Evolutionary conservation across 2,797 vertebrate species (phyloP), one percentile per base, ranked within the genome.

Genomic region (Hoplostethus atlanticus): DNA sequence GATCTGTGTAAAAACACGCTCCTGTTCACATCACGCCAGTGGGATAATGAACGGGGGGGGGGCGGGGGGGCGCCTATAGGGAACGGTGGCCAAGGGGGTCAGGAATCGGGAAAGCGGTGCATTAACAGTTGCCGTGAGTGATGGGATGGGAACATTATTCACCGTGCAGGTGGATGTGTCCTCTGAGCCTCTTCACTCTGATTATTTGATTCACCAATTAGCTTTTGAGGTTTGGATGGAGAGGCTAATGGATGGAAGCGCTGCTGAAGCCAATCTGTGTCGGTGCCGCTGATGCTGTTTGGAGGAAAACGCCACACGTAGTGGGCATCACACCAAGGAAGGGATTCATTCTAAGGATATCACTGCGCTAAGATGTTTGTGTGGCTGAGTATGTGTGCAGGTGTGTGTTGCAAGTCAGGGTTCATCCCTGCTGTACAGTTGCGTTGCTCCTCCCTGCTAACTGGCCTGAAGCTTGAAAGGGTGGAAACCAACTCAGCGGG

Each of bases 251-350:
- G 80, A 87, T 55, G 51, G 63, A 94, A 91, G 86, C 84, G 90
- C 88, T 92, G 92, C 92, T 94, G 93, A 95, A 95, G 88, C 94
- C 94, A 95, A 95, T 96, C 95, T 95, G 96, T 91, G 91, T 95
- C 89, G 87, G 89, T 88, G 87, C 88, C 87, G 93, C 91, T 91
- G 91, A 94, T 92, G 61, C 51, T 94, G 91, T 93, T 90, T 91
- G 85, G 87, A 92, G 91, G 93, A 91, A 87, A 93, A 92, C 92
- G 42, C 34, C 21, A 11, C 46, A 62, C 54, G 58, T 28, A 31
- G 31, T 25, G 30, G 36, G 50, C 48, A 36, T 31, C 40, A 21
- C 38, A 28, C 9, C 25, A 34, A 2, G 34, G 2, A 46, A 68
- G 31, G n/a, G 0, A 48, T 57, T 46, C 9, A 31, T 64, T 68